phyloP scores from a whole-genome alignment of 2,888 invertebrate species.

The Aquatica leii region DNA sequence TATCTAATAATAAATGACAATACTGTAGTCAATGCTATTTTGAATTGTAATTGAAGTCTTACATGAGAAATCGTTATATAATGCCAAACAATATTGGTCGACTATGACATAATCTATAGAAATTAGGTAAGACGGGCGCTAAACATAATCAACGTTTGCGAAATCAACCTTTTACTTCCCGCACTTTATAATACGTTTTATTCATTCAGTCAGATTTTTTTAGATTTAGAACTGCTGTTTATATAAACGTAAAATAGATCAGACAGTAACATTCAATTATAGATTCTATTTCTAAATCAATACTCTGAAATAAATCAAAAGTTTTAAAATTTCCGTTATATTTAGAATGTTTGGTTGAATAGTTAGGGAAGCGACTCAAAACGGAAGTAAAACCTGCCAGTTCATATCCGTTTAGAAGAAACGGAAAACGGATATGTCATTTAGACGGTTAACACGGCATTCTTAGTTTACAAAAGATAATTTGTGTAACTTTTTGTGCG shows the following conservation, averaged over 20 bases:
- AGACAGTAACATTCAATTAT: background rate
- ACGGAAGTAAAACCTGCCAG: conserved; percentile 21
- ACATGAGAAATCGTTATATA: conserved; percentile 27
- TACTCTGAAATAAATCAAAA: background rate
- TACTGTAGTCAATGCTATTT: conserved; percentile 11
- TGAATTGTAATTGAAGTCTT: conserved; percentile 24
- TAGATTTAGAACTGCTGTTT: conserved; percentile 6
- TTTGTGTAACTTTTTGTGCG: too few species aligned
- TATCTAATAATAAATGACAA: conserved; percentile 5
- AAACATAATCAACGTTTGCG: conserved; percentile 35
- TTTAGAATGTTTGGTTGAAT: too few species aligned
- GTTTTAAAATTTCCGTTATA: conserved; percentile 4
- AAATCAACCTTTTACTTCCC: conserved; percentile 39
- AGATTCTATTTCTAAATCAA: background rate
- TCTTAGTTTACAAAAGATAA: conserved; percentile 1
- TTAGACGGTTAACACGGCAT: background rate
- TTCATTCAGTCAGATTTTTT: conserved; percentile 18
- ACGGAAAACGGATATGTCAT: conserved; percentile 19
- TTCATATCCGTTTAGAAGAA: conserved; percentile 18
- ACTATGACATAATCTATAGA: conserved; percentile 34
- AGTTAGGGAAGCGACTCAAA: conserved; percentile 17
- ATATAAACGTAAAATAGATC: conserved; percentile 7
- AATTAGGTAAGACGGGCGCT: conserved; percentile 36
- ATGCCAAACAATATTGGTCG: conserved; percentile 35
- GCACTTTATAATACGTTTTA: conserved; percentile 16